Conservation (phyloP, 2,113 vertebrate genomes). For the Rhadina sibilatrix region DNA sequence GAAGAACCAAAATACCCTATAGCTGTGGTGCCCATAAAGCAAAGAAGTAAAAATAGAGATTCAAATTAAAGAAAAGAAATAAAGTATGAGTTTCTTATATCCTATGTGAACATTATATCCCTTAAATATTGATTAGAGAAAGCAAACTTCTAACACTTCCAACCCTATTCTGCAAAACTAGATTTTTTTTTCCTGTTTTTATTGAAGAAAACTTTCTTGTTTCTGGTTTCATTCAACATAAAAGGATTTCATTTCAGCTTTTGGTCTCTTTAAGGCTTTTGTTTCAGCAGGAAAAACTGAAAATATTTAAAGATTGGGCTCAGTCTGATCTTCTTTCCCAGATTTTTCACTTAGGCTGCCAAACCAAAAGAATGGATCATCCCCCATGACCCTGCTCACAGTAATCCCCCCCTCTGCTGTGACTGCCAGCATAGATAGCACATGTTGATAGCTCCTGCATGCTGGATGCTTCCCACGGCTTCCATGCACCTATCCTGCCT, state of each 20-base stretch:
- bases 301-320: constrained; percentile 52
- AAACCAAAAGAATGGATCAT: constrained; percentile 42
- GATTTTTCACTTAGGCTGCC: constrained; percentile 60
- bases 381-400: constrained; percentile 37
- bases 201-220: constrained; percentile 42
- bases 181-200: not conserved
- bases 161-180: not conserved
- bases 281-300: constrained; percentile 54
- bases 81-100: not conserved
- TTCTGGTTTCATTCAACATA: constrained; percentile 60
- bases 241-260: constrained; percentile 33
- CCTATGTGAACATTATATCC: fast-evolving
- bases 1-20: constrained; percentile 33
- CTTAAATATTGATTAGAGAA: constrained; percentile 18
- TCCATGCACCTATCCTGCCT: constrained; percentile 41
- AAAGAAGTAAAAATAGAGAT: not conserved
- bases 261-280: constrained; percentile 58
- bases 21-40: not conserved
- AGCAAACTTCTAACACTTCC: constrained; percentile 15
- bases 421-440: constrained; percentile 45
- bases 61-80: not conserved
- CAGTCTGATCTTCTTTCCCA: constrained; percentile 43
- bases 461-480: constrained; percentile 39
- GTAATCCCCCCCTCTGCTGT: not conserved
- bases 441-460: constrained; percentile 39